phyloP scores from a whole-genome alignment of 2,888 invertebrate genomes.

The Plemyria rubiginata region DNA sequence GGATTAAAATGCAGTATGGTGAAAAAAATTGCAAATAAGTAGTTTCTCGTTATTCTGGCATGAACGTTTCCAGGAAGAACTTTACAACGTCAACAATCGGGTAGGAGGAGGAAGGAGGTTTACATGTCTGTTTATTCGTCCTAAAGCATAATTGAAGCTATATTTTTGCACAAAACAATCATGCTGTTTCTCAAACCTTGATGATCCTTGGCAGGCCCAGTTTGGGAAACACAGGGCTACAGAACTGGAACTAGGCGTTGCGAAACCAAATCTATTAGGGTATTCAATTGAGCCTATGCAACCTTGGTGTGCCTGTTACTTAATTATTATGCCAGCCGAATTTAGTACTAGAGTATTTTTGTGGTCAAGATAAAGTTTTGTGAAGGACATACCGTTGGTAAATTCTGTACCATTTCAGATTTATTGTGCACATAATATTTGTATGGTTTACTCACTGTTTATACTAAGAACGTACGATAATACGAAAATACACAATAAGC shows the following conservation, averaged over 20 bases:
- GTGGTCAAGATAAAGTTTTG: slow-evolving; percentile 47
- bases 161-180: background rate
- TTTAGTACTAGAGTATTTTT: slow-evolving; percentile 70
- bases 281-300: slow-evolving; percentile 65
- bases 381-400: slow-evolving; percentile 19
- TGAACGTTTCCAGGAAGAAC: too few relatives aligned
- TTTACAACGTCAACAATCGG: too few relatives aligned
- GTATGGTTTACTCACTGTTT: too few relatives aligned
- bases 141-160: too few relatives aligned
- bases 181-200: background rate
- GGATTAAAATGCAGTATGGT: too few relatives aligned
- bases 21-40: too few relatives aligned
- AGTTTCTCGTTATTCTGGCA: too few relatives aligned
- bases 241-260: slow-evolving; percentile 68
- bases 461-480: too few relatives aligned
- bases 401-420: background rate
- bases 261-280: slow-evolving; percentile 74
- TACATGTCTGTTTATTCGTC: too few relatives aligned
- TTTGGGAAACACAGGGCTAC: slow-evolving; percentile 9
- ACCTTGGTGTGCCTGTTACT: slow-evolving; percentile 82
- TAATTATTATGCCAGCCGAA: slow-evolving; percentile 83
- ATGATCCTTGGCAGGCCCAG: slow-evolving; percentile 5
- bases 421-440: background rate
- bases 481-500: too few relatives aligned
- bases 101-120: too few relatives aligned